phyloP scores from a whole-genome alignment of 2,797 vertebrate species.

The Salarias fasciatus region DNA sequence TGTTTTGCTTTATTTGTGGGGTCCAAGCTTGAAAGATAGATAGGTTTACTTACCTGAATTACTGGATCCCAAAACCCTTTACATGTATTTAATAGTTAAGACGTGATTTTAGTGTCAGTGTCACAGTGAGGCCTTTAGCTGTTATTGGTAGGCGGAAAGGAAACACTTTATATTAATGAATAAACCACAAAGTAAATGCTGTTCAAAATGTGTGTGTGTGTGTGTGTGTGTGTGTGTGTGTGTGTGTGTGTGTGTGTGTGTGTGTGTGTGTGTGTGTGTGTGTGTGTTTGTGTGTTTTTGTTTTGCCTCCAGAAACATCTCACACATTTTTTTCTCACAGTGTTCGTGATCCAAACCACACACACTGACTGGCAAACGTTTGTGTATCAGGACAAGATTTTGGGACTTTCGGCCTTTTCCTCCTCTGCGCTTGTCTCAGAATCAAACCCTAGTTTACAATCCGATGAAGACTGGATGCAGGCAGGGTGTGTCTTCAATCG shows the following conservation, averaged over 20 bases:
- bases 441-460: too few species aligned
- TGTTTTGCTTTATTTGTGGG: not conserved
- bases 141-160: too few species aligned
- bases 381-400: slow-evolving; percentile 5
- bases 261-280: slow-evolving; percentile 6
- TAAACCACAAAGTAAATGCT: too few species aligned
- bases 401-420: too few species aligned
- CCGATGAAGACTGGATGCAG: slow-evolving; percentile 1
- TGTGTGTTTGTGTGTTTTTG: not conserved
- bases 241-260: slow-evolving; percentile 6
- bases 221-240: slow-evolving; percentile 7
- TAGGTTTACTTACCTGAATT: too few species aligned
- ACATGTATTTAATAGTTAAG: too few species aligned
- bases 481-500: slow-evolving; percentile 45
- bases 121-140: too few species aligned
- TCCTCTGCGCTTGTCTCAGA: too few species aligned
- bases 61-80: too few species aligned
- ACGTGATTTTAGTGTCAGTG: too few species aligned
- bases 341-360: slow-evolving; percentile 6
- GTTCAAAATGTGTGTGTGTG: not conserved
- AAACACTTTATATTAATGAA: too few species aligned
- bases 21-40: too few species aligned
- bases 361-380: slow-evolving; percentile 7
- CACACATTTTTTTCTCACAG: not conserved
- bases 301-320: slow-evolving; percentile 12